Base-by-base conservation (phyloP, 2,797 vertebrate species). In the Varecia variegata region DNA sequence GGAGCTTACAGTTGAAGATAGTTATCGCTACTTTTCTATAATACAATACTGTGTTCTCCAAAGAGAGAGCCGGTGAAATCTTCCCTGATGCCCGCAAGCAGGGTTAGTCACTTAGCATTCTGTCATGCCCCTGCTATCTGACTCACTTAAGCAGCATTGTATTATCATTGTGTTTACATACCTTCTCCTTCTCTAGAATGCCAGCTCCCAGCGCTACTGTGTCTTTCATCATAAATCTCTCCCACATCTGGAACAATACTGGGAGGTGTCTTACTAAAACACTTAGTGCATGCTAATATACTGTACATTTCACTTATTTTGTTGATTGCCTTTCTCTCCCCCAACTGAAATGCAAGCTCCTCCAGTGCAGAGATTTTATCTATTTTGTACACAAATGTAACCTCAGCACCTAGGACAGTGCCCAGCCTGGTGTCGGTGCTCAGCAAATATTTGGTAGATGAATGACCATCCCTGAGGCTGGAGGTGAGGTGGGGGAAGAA, bases 141-240 rank as follows among this genome's bases (percentile, higher is more conserved):
- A 89, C 62, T 97, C 84, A 96, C 12, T 83, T 62, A 40, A 68
- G 60, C 27, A 30, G 54, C 77, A 92, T 90, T 92, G 94, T 95
- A 92, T 96, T 95, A 68, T 90, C 93, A 97, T 94, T 93, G 84
- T 97, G 97, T 96, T 92, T 93, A 81, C 81, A 97, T 58, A 67
- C 77, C 54, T 38, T 96, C 35, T 73, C 74, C 68, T 23, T 77
- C 14, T 40, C 38, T 54, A 43, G 70, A 65, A 67, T 17, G 80
- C 84, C 58, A 35, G 65, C 47, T 93, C 32, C 68, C 32, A 73
- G 73, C 60, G 47, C 76, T 45, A 15, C 62, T 23, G 18, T 3
- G 1, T 58, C 77, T 60, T 71, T 56, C n/a, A 2, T 52, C 40
- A 38, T 14, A 45, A 71, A 67, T 70, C 52, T 87, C 94, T 83